Evolutionary conservation across 2,797 vertebrate genomes (phyloP).

Genomic region (Argyrosomus regius): DNA sequence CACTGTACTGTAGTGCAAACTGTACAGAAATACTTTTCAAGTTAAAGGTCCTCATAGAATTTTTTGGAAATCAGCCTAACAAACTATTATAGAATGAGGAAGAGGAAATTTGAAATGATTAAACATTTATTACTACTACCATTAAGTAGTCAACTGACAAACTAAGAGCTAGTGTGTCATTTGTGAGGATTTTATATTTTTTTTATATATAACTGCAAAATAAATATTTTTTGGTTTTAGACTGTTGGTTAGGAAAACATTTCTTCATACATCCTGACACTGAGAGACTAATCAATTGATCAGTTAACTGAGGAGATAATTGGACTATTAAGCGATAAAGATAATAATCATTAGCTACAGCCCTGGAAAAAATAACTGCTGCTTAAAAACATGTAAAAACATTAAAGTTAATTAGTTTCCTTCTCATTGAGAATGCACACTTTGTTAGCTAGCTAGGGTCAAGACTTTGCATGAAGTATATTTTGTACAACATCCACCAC

Average conservation of each 20-base stretch:
- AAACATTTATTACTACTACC: neutral
- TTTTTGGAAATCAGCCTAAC: neutral
- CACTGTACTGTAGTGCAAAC: neutral
- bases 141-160: too few relatives aligned
- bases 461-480: neutral
- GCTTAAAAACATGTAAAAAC: neutral
- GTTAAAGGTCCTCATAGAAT: neutral
- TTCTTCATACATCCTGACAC: neutral
- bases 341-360: neutral
- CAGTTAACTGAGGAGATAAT: neutral
- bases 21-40: neutral
- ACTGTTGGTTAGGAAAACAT: neutral
- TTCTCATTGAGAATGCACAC: neutral
- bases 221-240: neutral
- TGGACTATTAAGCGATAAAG: rapidly evolving
- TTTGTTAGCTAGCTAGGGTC: neutral
- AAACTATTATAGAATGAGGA: neutral
- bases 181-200: neutral
- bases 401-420: neutral
- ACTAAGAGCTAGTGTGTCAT: too few relatives aligned
- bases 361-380: neutral
- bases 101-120: neutral
- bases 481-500: neutral
- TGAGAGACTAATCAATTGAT: neutral
- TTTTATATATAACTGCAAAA: neutral